These are phyloP conservation scores for Gallinago undulata DNA, from an alignment of 2,113 vertebrate species.

Conservation along the genomic window DNA sequence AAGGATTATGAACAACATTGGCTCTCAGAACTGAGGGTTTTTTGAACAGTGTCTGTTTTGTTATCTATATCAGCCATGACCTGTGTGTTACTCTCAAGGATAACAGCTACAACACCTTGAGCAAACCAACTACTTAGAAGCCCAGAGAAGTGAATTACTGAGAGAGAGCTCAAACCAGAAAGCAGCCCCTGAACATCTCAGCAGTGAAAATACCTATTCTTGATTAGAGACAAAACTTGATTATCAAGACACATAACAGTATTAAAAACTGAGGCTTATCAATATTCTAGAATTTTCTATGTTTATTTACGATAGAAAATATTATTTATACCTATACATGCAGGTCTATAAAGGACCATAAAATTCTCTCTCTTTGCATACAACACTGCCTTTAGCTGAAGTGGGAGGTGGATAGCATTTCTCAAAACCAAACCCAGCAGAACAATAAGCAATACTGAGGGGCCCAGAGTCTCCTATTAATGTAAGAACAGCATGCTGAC, in stretches of 20 bases:
- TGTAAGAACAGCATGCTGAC: neutral
- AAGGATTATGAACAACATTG: neutral
- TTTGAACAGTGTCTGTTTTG: neutral
- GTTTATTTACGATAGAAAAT: neutral
- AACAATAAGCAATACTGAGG: rapidly evolving
- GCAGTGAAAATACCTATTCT: neutral
- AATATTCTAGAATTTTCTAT: neutral
- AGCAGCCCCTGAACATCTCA: neutral
- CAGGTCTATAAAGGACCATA: neutral
- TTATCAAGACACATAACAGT: neutral
- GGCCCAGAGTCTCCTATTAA: rapidly evolving
- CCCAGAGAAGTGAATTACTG: neutral
- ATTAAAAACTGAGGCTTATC: neutral
- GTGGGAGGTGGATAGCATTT: neutral
- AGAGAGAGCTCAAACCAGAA: neutral
- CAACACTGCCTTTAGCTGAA: neutral
- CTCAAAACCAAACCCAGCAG: neutral
- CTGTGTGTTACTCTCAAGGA: slow-evolving; percentile 6
- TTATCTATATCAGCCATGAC: neutral
- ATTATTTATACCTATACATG: neutral
- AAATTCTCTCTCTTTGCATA: neutral
- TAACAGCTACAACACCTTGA: slow-evolving; percentile 23
- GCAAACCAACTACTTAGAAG: neutral
- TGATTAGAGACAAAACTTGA: neutral
- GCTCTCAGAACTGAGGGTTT: neutral